A percentile compares a stretch with the other conserved stretches of the same genome.
phyloP scores from a whole-genome alignment of 2,797 vertebrate species.

The Sebastolobus alascanus region DNA sequence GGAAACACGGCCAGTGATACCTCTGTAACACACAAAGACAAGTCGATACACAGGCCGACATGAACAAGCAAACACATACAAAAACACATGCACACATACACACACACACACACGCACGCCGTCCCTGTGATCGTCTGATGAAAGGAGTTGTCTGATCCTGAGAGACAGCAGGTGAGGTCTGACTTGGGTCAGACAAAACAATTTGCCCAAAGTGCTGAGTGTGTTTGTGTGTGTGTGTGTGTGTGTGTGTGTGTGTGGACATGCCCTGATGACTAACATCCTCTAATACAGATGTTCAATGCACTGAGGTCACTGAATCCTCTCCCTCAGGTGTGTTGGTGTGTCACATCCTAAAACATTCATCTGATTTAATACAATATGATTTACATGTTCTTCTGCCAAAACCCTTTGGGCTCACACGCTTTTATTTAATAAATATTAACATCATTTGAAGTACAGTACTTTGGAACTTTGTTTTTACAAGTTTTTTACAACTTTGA shows the following conservation, averaged over 20 bases:
- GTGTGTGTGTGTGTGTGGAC: constrained; percentile 21
- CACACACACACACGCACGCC: neutral
- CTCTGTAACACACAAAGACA: neutral
- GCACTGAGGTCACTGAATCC: constrained; percentile 38
- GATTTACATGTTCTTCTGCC: neutral
- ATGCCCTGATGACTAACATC: constrained; percentile 60
- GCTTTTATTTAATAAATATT: neutral
- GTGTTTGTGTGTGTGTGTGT: constrained; percentile 15
- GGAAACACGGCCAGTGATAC: neutral
- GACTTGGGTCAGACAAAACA: constrained; percentile 57
- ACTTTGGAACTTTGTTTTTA: neutral
- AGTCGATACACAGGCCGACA: constrained; percentile 18
- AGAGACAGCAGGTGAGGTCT: constrained; percentile 52
- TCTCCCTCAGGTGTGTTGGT: constrained; percentile 19
- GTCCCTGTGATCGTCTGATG: constrained; percentile 48
- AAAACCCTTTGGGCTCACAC: neutral
- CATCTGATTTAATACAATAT: neutral
- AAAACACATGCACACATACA: neutral
- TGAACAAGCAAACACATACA: constrained; percentile 10
- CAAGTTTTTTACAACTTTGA: neutral
- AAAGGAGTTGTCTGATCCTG: constrained; percentile 60
- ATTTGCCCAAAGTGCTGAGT: constrained; percentile 18
- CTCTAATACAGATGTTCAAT: constrained; percentile 62
- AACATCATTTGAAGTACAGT: neutral
- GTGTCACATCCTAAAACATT: neutral